Evolutionary conservation across 1,140 invertebrate genomes (phyloP), one percentile per base, ranked within the genome.

Genomic region (Reticulitermes speratus): DNA sequence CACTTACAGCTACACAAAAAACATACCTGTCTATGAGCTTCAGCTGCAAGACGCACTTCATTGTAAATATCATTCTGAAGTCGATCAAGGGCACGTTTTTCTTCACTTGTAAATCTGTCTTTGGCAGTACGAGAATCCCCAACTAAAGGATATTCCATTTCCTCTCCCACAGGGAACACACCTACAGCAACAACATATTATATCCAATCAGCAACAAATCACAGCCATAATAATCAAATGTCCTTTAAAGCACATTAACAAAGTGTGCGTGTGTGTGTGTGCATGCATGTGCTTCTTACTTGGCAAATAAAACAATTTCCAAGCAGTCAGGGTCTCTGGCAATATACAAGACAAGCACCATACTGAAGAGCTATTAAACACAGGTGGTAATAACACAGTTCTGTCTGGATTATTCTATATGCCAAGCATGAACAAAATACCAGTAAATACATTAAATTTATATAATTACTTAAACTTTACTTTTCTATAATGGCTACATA

Each of bases 41-140:
- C 99, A 48, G 99, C 98, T 44, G 98, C 98, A 88, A 96, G 95
- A 88, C 99, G 94, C 52, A 99, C 95, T 92, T 99, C 98, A 90
- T 98, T 96, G 90, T 99, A 99, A 88, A 98, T 96, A 89, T 99
- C 97, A 90, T 95, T 95, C 87, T 96, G 95, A 91, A 96, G 93
- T 90, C 95, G 92, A 90, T 97, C 96, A 25, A 96, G 90, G 9
- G 95, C 95, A 89, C 95, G 94, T 89, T 98, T 98, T 90, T 99
- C 99, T 91, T 99, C 98, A 89, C 94, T 96, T 0, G 95, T 95
- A 88, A 97, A 97, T 55, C 98, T 93, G 89, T 99, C 95, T 89
- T 96, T 97, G 3, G 97, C 97, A 83, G 95, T 97, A 88, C 95
- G 94, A 87, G 97, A 96, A 91, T 97, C 96, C 86, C 93, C 92